Evolutionary conservation across 2,888 invertebrate genomes (phyloP).

Genomic region (Patella caerulea): DNA sequence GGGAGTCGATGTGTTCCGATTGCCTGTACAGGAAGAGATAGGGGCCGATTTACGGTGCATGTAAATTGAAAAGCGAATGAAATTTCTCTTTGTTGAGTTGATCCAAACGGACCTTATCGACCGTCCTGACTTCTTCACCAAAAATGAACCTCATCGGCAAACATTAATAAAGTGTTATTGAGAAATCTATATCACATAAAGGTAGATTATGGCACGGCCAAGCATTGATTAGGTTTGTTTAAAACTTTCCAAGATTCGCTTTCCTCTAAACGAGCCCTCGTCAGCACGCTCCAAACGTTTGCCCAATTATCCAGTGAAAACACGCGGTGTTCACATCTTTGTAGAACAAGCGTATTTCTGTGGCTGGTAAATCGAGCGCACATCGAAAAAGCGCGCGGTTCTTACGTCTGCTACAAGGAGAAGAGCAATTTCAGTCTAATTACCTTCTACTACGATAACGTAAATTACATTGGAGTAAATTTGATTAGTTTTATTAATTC

Average conservation of each 20-base stretch:
- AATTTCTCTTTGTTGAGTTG: too few relatives aligned
- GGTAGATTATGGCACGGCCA: slow-evolving; percentile 17
- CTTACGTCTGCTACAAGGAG: slow-evolving; percentile 7
- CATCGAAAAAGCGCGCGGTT: neutral
- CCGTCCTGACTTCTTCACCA: slow-evolving; percentile 7
- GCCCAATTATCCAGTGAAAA: too few relatives aligned
- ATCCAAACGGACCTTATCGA: neutral
- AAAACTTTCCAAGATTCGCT: too few relatives aligned
- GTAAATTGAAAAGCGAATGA: too few relatives aligned
- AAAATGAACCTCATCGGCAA: slow-evolving; percentile 17
- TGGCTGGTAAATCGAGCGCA: too few relatives aligned
- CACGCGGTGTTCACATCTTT: too few relatives aligned
- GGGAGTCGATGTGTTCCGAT: too few relatives aligned
- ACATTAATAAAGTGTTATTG: slow-evolving; percentile 27
- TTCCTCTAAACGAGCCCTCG: too few relatives aligned
- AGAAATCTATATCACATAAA: slow-evolving; percentile 23
- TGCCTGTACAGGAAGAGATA: too few relatives aligned
- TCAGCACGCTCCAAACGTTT: too few relatives aligned
- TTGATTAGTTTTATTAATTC: slow-evolving; percentile 13
- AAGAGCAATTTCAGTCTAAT: slow-evolving; percentile 13
- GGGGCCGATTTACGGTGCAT: too few relatives aligned
- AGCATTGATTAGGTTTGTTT: slow-evolving; percentile 16
- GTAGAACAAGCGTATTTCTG: too few relatives aligned
- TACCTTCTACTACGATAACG: slow-evolving; percentile 12
- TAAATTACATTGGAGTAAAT: slow-evolving; percentile 13